Base-by-base conservation (phyloP, 2,888 invertebrate genomes). In the Elgonia sp. region DNA sequence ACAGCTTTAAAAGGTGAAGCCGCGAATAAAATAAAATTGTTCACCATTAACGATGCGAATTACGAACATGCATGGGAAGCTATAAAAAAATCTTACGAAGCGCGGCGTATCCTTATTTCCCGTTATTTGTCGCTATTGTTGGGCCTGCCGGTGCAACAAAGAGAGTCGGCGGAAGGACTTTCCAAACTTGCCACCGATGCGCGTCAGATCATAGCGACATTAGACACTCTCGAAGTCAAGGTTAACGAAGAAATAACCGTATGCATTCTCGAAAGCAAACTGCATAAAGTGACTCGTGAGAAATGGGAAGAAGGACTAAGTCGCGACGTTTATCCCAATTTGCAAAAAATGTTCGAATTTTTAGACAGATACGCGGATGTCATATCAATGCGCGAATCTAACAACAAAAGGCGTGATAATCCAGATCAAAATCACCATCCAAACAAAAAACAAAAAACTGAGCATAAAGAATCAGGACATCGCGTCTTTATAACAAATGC, bases 181-280 rank as follows among this genome's bases (percentile, higher is more conserved):
- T 62, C 82, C 0, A 73, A 80, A 46, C 72, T 91, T 0, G 77
- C 89, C 0, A 89, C 88, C 50, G 70, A 87, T n/a, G 29, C 88
- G 0, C 72, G 88, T 69, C 90, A 91, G 37, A 89, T 91, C 21
- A 69, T 91, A 2, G 83, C 76, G 0, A 55, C 89, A 0, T 81
- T 91, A 29, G 50, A 65, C 14, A 42, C 89, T 1, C 46, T 92
- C 18, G 86, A 87, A 0, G 83, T 89, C 0, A 80, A 83, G 0
- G n/a, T 79, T 0, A 83, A 88, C 62, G 88, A 89, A n/a, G 88
- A 90, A 4, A 73, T 91, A 0, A 1, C 90, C 0, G 81, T 91
- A 0, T 82, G 84, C 29, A 63, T 91, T 12, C 37, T 91, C 16
- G 82, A 89, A n/a, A 76, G 55, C 1, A 91, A 91, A 84, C 50